Evolutionary conservation across 2,888 invertebrate genomes (phyloP).

Genomic region (Papilio gigon): DNA sequence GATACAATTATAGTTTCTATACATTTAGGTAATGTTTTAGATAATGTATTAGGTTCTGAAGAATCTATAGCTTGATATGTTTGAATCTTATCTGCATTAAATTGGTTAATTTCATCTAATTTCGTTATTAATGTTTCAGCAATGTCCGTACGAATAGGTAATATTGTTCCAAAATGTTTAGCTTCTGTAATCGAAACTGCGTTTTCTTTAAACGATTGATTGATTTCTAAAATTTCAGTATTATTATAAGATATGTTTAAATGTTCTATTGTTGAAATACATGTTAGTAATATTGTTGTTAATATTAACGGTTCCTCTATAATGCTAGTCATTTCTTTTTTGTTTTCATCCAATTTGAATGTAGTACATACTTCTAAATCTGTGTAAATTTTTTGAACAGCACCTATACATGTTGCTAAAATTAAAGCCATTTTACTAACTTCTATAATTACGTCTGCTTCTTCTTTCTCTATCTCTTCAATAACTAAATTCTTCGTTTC

Average conservation of each 20-base stretch:
- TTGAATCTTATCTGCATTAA: not conserved
- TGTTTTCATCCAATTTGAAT: not conserved
- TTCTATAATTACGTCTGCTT: not conserved
- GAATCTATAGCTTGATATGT: not conserved
- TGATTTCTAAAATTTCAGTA: not conserved
- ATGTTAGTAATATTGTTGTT: not conserved
- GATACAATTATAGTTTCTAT: not conserved
- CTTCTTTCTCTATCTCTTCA: not conserved
- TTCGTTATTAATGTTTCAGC: not conserved
- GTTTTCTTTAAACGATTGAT: not conserved
- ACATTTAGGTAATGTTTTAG: not conserved
- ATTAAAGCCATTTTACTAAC: not conserved
- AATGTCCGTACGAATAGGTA: not conserved
- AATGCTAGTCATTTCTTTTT: not conserved
- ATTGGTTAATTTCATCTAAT: slow-evolving; percentile 19
- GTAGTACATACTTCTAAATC: not conserved
- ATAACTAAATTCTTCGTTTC: not conserved
- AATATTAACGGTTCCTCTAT: not conserved
- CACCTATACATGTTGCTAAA: not conserved
- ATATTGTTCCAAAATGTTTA: not conserved
- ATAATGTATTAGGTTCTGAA: slow-evolving; percentile 7
- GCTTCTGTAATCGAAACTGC: not conserved
- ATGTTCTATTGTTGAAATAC: not conserved
- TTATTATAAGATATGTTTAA: not conserved
- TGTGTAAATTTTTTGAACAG: not conserved